These are phyloP conservation scores for Orchesella flavescens DNA, from an alignment of 2,888 invertebrate genomes.

Conservation along the genomic window DNA sequence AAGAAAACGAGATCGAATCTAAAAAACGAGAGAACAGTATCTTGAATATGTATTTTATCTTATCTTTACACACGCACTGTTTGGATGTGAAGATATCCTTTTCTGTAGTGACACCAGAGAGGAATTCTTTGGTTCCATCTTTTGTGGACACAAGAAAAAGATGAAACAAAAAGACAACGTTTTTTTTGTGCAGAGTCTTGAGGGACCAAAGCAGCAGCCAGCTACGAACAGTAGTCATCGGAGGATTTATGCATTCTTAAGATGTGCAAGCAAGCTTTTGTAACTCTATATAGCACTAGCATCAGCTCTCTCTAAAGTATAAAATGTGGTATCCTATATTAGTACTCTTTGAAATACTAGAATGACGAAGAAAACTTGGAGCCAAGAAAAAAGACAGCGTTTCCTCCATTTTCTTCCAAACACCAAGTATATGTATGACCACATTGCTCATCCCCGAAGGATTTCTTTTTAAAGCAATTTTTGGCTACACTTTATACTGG, in stretches of 20 bases:
- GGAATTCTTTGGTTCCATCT: background rate
- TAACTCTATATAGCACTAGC: background rate
- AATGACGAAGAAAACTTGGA: background rate
- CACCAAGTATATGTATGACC: no score
- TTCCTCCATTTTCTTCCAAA: no score
- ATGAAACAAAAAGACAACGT: constrained; percentile 13
- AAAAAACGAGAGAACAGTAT: no score
- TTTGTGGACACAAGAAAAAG: constrained; percentile 32
- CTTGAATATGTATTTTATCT: no score
- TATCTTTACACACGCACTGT: constrained; percentile 12
- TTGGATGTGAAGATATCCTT: background rate
- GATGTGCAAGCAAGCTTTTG: constrained; percentile 13
- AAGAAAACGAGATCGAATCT: constrained; percentile 3
- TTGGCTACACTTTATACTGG: no score
- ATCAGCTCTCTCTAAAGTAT: background rate
- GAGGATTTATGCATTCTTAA: constrained; percentile 24
- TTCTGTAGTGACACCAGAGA: constrained; percentile 9
- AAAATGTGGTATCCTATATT: background rate
- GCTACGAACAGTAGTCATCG: constrained; percentile 1
- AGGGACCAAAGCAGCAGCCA: background rate
- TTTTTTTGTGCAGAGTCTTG: background rate
- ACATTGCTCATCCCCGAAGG: no score
- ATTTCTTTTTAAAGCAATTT: no score
- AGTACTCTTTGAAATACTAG: background rate
- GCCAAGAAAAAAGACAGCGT: background rate